phyloP scores from a whole-genome alignment of 2,797 vertebrate species.

The Aldrovandia affinis region DNA sequence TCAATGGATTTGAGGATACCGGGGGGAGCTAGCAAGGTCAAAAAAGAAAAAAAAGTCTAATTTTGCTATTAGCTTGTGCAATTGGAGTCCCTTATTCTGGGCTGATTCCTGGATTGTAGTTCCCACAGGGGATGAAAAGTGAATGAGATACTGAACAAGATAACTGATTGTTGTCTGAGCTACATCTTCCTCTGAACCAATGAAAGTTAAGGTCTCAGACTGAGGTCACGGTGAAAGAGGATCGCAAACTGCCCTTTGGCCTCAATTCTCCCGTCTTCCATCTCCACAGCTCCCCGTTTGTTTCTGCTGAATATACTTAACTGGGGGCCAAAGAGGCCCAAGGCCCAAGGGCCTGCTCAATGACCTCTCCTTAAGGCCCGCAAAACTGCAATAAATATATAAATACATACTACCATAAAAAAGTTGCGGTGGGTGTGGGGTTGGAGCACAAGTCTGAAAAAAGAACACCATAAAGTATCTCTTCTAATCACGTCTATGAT shows the following conservation, averaged over 20 bases:
- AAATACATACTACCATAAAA: not conserved
- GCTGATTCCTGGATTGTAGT: not conserved
- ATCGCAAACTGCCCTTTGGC: not conserved
- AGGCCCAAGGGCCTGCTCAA: no score
- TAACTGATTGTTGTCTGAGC: slow-evolving; percentile 4
- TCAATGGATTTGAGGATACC: not conserved
- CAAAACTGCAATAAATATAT: not conserved
- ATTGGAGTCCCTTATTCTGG: not conserved
- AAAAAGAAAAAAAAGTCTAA: not conserved
- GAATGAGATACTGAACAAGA: slow-evolving; percentile 10
- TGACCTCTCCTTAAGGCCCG: not conserved
- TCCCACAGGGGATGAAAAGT: not conserved
- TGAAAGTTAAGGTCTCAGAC: not conserved
- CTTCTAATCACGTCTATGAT: not conserved
- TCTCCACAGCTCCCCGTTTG: not conserved
- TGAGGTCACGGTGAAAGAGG: not conserved
- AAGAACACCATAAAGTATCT: not conserved
- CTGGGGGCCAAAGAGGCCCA: not conserved
- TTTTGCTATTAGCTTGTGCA: not conserved
- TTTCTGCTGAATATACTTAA: not conserved
- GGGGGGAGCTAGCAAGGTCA: slow-evolving; percentile 18
- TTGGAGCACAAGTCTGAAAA: not conserved
- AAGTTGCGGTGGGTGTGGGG: not conserved
- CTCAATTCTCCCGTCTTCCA: not conserved
- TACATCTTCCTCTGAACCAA: not conserved